Percentiles rank a stretch among this genome's conserved stretches.
These are phyloP conservation scores for Lepidurus couesii DNA, from an alignment of 1,140 invertebrate genomes.

Conservation along the genomic window DNA sequence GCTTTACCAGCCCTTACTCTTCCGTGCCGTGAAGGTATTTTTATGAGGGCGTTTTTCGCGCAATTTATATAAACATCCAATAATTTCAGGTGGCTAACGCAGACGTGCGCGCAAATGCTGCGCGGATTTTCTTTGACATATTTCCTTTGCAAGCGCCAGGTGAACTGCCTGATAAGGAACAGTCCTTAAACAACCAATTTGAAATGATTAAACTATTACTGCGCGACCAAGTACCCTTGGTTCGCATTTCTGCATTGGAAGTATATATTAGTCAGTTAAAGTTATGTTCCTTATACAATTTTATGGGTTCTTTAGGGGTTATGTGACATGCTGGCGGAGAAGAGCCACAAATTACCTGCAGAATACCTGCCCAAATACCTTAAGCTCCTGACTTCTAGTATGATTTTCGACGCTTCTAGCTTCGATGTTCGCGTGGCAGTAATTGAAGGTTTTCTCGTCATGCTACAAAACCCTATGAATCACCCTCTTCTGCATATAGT, in stretches of 20 bases:
- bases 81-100: not conserved
- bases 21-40: not conserved
- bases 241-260: not conserved
- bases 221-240: not conserved
- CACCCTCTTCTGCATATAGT: not conserved
- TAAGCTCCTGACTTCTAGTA: not conserved
- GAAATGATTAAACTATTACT: not conserved
- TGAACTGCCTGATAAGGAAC: not conserved
- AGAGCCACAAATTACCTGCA: not conserved
- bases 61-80: not conserved
- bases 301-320: not conserved
- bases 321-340: not conserved
- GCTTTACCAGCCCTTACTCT: not conserved
- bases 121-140: not conserved
- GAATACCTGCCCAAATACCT: not conserved
- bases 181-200: not conserved
- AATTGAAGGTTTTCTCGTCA: not conserved
- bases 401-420: not conserved
- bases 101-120: not conserved
- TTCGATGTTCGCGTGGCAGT: not conserved
- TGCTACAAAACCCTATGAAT: not conserved
- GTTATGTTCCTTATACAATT: not conserved
- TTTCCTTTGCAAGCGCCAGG: not conserved
- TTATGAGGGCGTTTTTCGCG: not conserved
- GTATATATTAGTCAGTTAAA: not conserved